Conservation (phyloP, 2,888 invertebrate genomes). For the Dasysyrphus tricinctus region DNA sequence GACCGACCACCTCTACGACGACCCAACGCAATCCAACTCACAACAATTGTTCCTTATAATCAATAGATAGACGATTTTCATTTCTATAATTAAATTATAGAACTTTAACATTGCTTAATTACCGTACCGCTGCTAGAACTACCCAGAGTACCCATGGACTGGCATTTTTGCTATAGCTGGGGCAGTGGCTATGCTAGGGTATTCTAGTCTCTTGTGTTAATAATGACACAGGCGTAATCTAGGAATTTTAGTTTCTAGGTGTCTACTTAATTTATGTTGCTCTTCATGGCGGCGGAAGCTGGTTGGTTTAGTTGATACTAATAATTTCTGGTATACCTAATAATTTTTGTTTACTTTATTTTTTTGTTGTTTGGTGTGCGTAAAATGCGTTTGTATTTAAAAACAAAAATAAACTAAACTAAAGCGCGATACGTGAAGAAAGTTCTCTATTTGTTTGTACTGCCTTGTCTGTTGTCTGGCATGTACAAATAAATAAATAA, state of each 20-base stretch:
- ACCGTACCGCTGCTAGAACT: slow-evolving; percentile 1
- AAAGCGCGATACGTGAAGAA: background rate
- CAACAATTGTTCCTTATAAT: slow-evolving; percentile 44
- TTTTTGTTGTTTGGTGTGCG: background rate
- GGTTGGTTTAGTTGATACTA: background rate
- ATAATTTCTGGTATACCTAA: background rate
- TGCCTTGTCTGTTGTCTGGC: background rate
- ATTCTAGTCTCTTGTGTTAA: background rate
- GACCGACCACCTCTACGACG: background rate
- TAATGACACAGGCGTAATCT: slow-evolving; percentile 1
- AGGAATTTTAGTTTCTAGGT: background rate
- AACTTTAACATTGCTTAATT: slow-evolving; percentile 46
- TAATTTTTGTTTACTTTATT: slow-evolving; percentile 1
- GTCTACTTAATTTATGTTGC: background rate
- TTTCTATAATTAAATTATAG: slow-evolving; percentile 71
- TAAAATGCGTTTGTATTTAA: background rate
- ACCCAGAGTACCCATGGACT: background rate
- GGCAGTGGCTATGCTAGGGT: background rate
- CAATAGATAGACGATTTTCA: slow-evolving; percentile 51
- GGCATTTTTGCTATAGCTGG: background rate
- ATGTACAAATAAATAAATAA: slow-evolving; percentile 28
- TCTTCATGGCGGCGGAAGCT: background rate
- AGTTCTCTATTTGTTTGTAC: background rate
- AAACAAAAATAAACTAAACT: background rate
- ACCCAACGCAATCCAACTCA: background rate